Conservation (phyloP, 2,888 invertebrate genomes). For the Agrochola circellaris region DNA sequence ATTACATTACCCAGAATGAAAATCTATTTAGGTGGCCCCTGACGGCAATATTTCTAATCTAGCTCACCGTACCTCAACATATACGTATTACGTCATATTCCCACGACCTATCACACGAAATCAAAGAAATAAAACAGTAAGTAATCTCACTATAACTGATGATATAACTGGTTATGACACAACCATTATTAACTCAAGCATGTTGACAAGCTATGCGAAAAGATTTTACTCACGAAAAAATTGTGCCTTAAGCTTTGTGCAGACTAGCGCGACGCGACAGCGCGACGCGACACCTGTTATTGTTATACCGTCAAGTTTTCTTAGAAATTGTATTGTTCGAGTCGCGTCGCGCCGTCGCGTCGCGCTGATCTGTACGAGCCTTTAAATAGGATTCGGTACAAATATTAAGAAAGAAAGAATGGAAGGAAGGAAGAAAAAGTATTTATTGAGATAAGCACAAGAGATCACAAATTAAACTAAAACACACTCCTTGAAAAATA, state of each 20-base stretch:
- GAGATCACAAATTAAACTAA: too few species aligned
- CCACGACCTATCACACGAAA: conserved; percentile 12
- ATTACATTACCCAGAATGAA: neutral
- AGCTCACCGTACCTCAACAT: neutral
- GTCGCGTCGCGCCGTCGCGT: too few species aligned
- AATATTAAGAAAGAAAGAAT: neutral
- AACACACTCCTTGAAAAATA: too few species aligned
- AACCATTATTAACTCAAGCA: neutral
- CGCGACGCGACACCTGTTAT: too few species aligned
- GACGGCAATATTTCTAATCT: neutral
- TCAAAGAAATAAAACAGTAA: neutral
- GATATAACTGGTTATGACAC: conserved; percentile 1
- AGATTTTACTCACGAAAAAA: neutral
- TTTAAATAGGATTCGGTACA: neutral
- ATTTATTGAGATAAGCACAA: too few species aligned
- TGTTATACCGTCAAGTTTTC: too few species aligned
- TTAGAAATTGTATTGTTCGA: too few species aligned
- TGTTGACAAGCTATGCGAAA: neutral
- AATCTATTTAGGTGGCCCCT: neutral
- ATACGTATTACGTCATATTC: neutral
- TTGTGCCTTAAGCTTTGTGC: too few species aligned
- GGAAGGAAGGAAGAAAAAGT: too few species aligned
- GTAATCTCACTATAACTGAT: too few species aligned
- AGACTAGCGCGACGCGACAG: too few species aligned
- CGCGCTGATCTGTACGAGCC: too few species aligned